These are phyloP conservation scores for Diadegma fenestrale DNA, from an alignment of 2,888 invertebrate species.

Conservation along the genomic window DNA sequence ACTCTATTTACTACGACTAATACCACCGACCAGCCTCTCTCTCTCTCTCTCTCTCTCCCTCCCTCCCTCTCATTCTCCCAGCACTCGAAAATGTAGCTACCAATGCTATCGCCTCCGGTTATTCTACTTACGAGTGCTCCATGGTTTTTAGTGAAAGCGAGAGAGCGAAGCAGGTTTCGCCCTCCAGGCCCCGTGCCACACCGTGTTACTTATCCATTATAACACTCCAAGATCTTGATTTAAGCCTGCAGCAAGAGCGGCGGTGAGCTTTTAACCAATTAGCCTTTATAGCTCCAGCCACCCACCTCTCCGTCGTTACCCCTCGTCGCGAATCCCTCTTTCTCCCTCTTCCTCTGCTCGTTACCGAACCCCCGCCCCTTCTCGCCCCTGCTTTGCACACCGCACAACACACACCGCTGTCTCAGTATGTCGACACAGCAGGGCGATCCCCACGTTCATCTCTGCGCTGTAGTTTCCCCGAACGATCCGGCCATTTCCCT, in stretches of 20 bases:
- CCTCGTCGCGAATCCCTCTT: slow-evolving; percentile 45
- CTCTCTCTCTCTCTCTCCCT: not conserved
- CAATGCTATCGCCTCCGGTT: slow-evolving; percentile 56
- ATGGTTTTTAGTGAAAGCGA: slow-evolving; percentile 64
- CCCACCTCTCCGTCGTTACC: slow-evolving; percentile 68
- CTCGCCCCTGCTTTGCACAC: slow-evolving; percentile 23
- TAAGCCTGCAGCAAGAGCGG: slow-evolving; percentile 83
- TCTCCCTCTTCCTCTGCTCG: slow-evolving; percentile 33
- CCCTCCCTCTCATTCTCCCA: not conserved
- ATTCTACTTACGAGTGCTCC: slow-evolving; percentile 56
- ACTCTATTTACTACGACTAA: slow-evolving; percentile 54
- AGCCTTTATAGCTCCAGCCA: slow-evolving; percentile 83
- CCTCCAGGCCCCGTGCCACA: slow-evolving; percentile 79
- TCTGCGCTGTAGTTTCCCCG: slow-evolving; percentile 50
- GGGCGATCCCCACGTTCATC: slow-evolving; percentile 39
- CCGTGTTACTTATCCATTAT: slow-evolving; percentile 85
- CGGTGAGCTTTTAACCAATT: slow-evolving; percentile 85
- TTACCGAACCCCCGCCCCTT: slow-evolving; percentile 25
- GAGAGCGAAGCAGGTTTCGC: slow-evolving; percentile 67
- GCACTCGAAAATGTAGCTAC: slow-evolving; percentile 36
- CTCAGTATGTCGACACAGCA: slow-evolving; percentile 44
- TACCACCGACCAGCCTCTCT: slow-evolving; percentile 20
- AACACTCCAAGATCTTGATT: slow-evolving; percentile 85
- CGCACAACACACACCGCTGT: slow-evolving; percentile 47
- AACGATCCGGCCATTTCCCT: slow-evolving; percentile 65